These are phyloP conservation scores for Laupala kohalensis DNA, from an alignment of 1,140 invertebrate species.

Conservation along the genomic window DNA sequence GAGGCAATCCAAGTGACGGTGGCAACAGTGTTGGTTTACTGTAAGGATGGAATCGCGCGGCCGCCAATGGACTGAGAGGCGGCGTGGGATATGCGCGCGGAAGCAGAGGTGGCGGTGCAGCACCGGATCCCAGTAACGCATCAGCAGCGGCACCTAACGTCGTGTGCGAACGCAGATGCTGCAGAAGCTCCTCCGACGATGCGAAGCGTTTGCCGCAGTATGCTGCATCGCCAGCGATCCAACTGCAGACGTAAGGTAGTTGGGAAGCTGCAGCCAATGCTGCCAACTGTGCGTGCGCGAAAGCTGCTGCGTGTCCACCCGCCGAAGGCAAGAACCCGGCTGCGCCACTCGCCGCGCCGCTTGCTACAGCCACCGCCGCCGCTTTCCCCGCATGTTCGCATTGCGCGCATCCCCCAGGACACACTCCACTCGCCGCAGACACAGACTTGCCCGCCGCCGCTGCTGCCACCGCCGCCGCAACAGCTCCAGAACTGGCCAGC, in stretches of 20 bases:
- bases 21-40: constrained; percentile 50
- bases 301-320: constrained; percentile 45
- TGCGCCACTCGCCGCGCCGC: constrained; percentile 48
- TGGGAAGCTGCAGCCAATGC: constrained; percentile 58
- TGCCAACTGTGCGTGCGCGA: constrained; percentile 59
- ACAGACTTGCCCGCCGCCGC: constrained; percentile 27
- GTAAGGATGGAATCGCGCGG: constrained; percentile 75
- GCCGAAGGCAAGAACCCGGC: constrained; percentile 15
- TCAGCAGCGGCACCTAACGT: constrained; percentile 26
- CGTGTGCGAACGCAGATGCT: constrained; percentile 80
- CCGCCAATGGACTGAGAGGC: constrained; percentile 65
- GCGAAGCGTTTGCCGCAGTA: constrained; percentile 86
- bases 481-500: constrained; percentile 29
- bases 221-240: constrained; percentile 73
- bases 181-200: constrained; percentile 76
- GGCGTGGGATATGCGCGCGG: constrained; percentile 75
- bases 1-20: constrained; percentile 40
- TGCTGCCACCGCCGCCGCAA: constrained; percentile 27
- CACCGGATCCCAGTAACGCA: constrained; percentile 25
- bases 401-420: constrained; percentile 76
- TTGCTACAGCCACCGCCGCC: constrained; percentile 51
- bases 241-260: constrained; percentile 76
- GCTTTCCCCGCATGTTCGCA: constrained; percentile 64
- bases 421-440: constrained; percentile 37
- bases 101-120: constrained; percentile 46